Percentiles rank a stretch among this genome's conserved stretches.
phyloP scores from a whole-genome alignment of 2,113 vertebrate genomes.

The Catagonus wagneri region DNA sequence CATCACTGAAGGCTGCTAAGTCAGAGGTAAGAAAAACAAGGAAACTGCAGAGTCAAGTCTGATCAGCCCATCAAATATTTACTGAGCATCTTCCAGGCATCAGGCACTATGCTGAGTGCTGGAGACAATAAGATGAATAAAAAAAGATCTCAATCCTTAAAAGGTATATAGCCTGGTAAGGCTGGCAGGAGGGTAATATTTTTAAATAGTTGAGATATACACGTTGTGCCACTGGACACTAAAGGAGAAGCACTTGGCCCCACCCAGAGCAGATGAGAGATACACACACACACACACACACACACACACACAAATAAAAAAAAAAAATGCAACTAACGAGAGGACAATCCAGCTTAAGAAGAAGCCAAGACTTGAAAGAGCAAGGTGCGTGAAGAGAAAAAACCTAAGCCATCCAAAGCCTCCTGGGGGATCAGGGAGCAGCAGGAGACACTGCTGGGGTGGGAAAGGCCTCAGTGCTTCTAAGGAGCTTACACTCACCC shows the following conservation, averaged over 20 bases:
- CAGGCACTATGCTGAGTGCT: not conserved
- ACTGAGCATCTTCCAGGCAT: slow-evolving; percentile 1
- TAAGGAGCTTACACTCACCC: slow-evolving; percentile 53
- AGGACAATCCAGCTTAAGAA: not conserved
- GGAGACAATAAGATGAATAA: not conserved
- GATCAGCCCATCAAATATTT: not conserved
- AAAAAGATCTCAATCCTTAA: not conserved
- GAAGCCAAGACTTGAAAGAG: not conserved
- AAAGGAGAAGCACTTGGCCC: not conserved
- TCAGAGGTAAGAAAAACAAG: slow-evolving; percentile 69
- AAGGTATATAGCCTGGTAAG: not conserved
- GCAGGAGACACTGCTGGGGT: not conserved
- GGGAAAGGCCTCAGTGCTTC: not conserved
- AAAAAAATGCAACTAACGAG: not conserved
- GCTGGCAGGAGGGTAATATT: not conserved
- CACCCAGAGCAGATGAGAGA: not conserved
- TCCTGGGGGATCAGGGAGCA: not conserved
- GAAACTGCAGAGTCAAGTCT: not conserved
- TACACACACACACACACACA: too few relatives aligned
- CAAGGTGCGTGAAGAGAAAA: not conserved
- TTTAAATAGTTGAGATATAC: not conserved
- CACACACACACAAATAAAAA: too few relatives aligned
- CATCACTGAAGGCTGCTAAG: slow-evolving; percentile 68
- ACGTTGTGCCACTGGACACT: not conserved
- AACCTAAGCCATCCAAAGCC: not conserved